A percentile compares a stretch with the other conserved stretches of the same genome.
Conservation (phyloP, 2,113 vertebrate genomes). For the Thryonomys swinderianus region DNA sequence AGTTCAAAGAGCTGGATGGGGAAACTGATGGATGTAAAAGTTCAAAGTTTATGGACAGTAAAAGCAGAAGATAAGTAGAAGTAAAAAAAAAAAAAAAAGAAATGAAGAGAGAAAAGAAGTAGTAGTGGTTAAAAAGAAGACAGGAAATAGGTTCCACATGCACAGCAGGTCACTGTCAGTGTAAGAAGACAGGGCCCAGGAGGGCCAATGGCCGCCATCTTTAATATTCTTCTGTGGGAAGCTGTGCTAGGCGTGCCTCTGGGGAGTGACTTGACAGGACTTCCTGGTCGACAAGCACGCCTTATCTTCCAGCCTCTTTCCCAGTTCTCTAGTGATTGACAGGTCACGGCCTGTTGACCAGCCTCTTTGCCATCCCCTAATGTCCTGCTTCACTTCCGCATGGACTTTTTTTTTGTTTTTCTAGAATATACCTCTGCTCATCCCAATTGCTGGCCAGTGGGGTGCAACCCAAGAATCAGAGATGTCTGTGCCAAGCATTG, state of each 20-base stretch:
- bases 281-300: too few relatives aligned
- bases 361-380: neutral
- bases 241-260: neutral
- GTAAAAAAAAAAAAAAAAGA: neutral
- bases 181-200: neutral
- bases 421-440: neutral
- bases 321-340: too few relatives aligned
- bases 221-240: neutral
- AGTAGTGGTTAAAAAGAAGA: neutral
- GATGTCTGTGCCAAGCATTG: neutral
- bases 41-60: neutral
- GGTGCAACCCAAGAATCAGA: neutral
- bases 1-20: neutral
- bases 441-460: neutral
- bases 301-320: neutral
- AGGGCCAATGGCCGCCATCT: neutral
- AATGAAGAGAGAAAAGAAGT: neutral
- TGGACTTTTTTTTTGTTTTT: neutral
- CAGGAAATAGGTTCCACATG: neutral
- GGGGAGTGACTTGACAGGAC: neutral
- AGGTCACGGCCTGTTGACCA: neutral
- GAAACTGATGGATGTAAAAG: neutral
- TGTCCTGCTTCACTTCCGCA: neutral
- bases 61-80: neutral
- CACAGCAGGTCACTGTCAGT: neutral